Evolutionary conservation across 2,888 invertebrate genomes (phyloP).

Genomic region (Eupithecia subumbrata): DNA sequence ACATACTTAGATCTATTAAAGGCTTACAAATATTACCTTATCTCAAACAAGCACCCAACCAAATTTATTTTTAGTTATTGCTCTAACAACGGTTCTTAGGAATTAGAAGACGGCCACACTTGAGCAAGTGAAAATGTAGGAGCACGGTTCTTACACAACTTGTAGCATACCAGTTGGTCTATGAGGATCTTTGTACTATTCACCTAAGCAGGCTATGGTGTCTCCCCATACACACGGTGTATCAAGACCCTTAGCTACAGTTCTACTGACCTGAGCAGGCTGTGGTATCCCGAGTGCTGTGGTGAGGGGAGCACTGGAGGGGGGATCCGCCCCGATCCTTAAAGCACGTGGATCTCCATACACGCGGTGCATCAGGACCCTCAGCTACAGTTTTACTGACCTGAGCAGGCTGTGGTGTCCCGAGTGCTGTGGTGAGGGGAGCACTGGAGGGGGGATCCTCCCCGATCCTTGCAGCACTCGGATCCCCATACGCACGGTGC

Average conservation of each 20-base stretch:
- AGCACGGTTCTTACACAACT: too few relatives aligned
- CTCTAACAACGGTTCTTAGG: too few relatives aligned
- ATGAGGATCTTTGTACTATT: too few relatives aligned
- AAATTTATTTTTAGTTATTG: too few relatives aligned
- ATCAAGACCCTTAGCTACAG: background rate
- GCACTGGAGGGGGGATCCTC: conserved; percentile 62
- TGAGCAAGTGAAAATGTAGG: too few relatives aligned
- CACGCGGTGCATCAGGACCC: background rate
- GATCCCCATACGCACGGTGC: conserved; percentile 93
- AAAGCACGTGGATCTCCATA: conserved; percentile 83
- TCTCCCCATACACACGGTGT: background rate
- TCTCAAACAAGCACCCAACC: too few relatives aligned
- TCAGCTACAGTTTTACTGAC: conserved; percentile 36
- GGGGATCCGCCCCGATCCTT: conserved; percentile 79
- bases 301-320: conserved; percentile 63
- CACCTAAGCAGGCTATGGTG: too few relatives aligned
- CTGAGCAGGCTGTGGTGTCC: conserved; percentile 72
- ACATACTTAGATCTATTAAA: too few relatives aligned
- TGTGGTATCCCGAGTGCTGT: conserved; percentile 67
- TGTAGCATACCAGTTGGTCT: too few relatives aligned
- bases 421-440: conserved; percentile 65
- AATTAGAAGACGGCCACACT: too few relatives aligned
- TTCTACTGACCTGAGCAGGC: conserved; percentile 61
- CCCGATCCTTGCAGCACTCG: conserved; percentile 88
- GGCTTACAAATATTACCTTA: too few relatives aligned